Conservation (phyloP, 2,113 vertebrate genomes). For the Pseudorasbora parva region DNA sequence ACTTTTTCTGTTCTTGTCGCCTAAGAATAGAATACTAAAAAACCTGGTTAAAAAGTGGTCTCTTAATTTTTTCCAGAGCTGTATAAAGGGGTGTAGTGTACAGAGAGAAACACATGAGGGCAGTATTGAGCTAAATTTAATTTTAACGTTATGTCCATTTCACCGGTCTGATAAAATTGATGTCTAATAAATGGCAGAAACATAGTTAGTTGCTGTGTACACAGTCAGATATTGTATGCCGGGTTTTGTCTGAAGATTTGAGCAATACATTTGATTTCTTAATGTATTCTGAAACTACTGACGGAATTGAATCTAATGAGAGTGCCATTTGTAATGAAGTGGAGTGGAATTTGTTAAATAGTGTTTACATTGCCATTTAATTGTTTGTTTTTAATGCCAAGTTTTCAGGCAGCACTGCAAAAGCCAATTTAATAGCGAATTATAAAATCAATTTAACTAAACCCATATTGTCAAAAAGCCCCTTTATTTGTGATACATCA, state of each 20-base stretch:
- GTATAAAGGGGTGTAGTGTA: slow-evolving; percentile 13
- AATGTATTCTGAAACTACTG: neutral
- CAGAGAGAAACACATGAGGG: slow-evolving; percentile 34
- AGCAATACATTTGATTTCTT: neutral
- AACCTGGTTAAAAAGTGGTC: no score
- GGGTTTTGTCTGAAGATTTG: neutral
- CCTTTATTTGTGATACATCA: neutral
- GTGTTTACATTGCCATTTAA: neutral
- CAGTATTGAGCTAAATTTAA: slow-evolving; percentile 16
- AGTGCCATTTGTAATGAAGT: neutral
- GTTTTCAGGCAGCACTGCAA: neutral
- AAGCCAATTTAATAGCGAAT: slow-evolving; percentile 10
- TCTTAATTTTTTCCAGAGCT: no score
- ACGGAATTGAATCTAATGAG: neutral
- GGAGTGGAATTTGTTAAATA: neutral
- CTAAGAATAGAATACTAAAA: no score
- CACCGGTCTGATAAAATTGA: neutral
- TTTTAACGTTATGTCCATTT: neutral
- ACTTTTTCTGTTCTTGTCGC: no score
- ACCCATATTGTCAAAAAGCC: slow-evolving; percentile 11
- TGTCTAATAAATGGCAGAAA: neutral
- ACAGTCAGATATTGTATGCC: neutral
- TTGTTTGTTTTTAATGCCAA: slow-evolving; percentile 1
- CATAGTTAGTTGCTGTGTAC: neutral
- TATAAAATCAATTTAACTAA: slow-evolving; percentile 6